These are phyloP conservation scores for Colletes latitarsis DNA, from an alignment of 1,140 invertebrate species.

Conservation along the genomic window DNA sequence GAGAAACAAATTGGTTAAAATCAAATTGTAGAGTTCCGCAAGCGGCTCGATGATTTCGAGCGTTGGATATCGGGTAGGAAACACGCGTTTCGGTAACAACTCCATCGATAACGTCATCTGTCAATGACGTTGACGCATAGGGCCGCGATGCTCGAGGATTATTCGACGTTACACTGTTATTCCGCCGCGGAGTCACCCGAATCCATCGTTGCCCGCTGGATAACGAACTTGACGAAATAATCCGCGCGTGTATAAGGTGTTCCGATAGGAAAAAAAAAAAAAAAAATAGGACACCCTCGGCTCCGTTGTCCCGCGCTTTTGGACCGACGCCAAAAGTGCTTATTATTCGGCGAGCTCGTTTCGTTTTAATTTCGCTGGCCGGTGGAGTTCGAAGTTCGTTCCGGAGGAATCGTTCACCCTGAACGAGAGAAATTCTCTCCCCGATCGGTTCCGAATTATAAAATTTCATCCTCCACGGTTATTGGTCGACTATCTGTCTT, in stretches of 20 bases:
- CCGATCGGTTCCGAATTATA: background rate
- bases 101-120: slow-evolving; percentile 25
- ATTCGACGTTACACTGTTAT: slow-evolving; percentile 30
- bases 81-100: slow-evolving; percentile 18
- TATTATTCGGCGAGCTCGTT: slow-evolving; percentile 19
- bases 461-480: too few relatives aligned
- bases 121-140: slow-evolving; percentile 21
- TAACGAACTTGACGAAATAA: slow-evolving; percentile 27
- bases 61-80: background rate
- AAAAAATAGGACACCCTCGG: background rate
- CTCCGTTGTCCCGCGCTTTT: background rate
- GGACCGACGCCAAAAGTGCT: slow-evolving; percentile 14
- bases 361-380: slow-evolving; percentile 29
- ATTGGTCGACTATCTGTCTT: too few relatives aligned
- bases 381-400: slow-evolving; percentile 6
- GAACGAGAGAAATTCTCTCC: background rate
- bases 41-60: background rate
- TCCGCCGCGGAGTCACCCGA: background rate
- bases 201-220: background rate
- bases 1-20: background rate
- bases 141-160: slow-evolving; percentile 3
- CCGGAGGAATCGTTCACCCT: too few relatives aligned
- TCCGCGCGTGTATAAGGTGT: slow-evolving; percentile 21
- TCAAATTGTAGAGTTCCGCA: background rate
- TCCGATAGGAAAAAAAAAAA: background rate